Percentiles rank a stretch among this genome's conserved stretches.
phyloP scores from a whole-genome alignment of 1,140 invertebrate genomes.

The Drusus annulatus region DNA sequence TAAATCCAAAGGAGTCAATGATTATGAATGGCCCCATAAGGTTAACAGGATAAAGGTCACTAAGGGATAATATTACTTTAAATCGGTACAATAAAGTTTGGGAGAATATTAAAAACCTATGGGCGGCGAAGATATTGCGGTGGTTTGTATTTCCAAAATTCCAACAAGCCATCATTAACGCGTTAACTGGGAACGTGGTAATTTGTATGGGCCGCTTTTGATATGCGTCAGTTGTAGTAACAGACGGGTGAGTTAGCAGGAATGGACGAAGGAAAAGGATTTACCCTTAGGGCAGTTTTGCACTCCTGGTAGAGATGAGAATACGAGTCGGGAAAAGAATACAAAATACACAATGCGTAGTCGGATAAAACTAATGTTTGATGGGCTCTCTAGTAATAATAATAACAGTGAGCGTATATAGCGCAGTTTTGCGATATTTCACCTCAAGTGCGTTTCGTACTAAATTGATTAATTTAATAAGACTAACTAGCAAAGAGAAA shows the following conservation, averaged over 20 bases:
- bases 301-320: neutral
- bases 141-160: neutral
- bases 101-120: no score
- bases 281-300: neutral
- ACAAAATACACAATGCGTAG: neutral
- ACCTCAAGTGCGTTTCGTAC: no score
- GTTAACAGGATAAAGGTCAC: no score
- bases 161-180: constrained; percentile 22
- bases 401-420: no score
- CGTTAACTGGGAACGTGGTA: constrained; percentile 3
- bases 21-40: no score
- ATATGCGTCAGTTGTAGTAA: constrained; percentile 1
- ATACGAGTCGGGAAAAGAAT: neutral
- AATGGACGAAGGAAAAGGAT: neutral
- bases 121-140: neutral
- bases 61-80: no score
- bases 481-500: no score
- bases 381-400: no score
- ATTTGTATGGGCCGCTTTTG: neutral
- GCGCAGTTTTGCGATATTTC: no score
- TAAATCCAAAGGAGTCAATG: no score
- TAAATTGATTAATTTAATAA: no score
- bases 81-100: no score
- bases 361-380: neutral
- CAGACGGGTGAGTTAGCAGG: neutral